Evolutionary conservation across 1,140 invertebrate species (phyloP).

Genomic region (Drosophila funebris): DNA sequence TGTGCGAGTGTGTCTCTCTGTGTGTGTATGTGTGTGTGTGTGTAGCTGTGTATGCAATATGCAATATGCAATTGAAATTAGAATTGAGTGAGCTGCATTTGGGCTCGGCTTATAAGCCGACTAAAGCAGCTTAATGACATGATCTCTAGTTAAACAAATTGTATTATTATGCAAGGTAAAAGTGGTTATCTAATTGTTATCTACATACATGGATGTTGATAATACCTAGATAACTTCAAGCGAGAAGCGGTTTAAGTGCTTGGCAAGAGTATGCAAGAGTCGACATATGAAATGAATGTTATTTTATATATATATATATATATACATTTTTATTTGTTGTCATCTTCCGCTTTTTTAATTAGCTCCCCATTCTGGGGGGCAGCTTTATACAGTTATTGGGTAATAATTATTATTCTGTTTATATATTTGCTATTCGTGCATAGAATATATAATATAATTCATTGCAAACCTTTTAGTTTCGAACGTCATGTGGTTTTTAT

Average conservation of each 20-base stretch:
- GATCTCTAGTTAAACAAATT: slow-evolving; percentile 36
- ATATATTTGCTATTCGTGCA: slow-evolving; percentile 18
- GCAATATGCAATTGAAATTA: slow-evolving; percentile 26
- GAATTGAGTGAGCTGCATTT: slow-evolving; percentile 32
- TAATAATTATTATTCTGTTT: slow-evolving; percentile 60
- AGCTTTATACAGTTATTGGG: slow-evolving; percentile 43
- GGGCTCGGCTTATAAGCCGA: slow-evolving; percentile 19
- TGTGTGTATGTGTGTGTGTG: background rate
- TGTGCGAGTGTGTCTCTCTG: background rate
- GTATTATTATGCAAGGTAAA: slow-evolving; percentile 11
- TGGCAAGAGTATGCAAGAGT: background rate
- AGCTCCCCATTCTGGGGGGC: background rate
- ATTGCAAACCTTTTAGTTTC: background rate
- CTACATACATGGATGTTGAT: background rate
- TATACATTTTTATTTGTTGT: slow-evolving; percentile 10
- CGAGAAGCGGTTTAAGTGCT: background rate
- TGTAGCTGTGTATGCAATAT: too few relatives aligned
- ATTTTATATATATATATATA: background rate
- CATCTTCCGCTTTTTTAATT: slow-evolving; percentile 26
- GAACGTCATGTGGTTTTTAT: slow-evolving; percentile 29
- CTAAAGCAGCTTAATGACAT: slow-evolving; percentile 22
- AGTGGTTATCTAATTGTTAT: slow-evolving; percentile 13
- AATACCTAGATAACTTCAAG: background rate
- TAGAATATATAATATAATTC: slow-evolving; percentile 13
- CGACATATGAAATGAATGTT: background rate